A percentile compares a stretch with the other conserved stretches of the same genome.
Conservation (phyloP, 2,888 invertebrate genomes). For the Leptinotarsa haldemani region DNA sequence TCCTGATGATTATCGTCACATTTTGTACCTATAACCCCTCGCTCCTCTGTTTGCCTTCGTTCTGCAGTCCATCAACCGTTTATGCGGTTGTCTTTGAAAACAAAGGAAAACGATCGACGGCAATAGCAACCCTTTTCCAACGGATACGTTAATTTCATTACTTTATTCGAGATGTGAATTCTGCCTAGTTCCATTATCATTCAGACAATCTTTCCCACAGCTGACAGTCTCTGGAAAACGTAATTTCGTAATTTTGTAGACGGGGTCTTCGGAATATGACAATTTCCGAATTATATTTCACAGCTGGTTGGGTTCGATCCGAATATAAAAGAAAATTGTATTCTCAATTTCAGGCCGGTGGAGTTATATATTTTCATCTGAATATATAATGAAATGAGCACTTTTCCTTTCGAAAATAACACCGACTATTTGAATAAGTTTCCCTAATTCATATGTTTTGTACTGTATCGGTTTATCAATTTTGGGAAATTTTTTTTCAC, state of each 20-base stretch:
- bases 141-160: conserved; percentile 17
- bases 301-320: neutral
- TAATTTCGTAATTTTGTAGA: neutral
- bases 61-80: conserved; percentile 9
- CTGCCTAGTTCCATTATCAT: conserved; percentile 13
- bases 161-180: conserved; percentile 12
- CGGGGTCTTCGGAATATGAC: neutral
- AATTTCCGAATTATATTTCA: conserved; percentile 11
- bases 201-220: conserved; percentile 4
- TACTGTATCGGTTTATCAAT: no score
- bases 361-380: neutral
- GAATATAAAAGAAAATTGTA: neutral
- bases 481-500: no score
- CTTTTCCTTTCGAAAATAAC: no score
- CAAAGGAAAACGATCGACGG: conserved; percentile 11
- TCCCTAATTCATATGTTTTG: no score
- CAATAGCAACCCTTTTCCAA: conserved; percentile 17
- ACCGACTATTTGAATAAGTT: no score
- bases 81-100: conserved; percentile 14
- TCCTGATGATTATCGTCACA: conserved; percentile 51
- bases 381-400: no score
- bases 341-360: neutral
- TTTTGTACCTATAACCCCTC: conserved; percentile 53
- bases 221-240: conserved; percentile 14
- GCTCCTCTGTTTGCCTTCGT: neutral